Evolutionary conservation across 64 coral and sea anemone genomes (phyloP).

Genomic region (Platygyra sinensis): DNA sequence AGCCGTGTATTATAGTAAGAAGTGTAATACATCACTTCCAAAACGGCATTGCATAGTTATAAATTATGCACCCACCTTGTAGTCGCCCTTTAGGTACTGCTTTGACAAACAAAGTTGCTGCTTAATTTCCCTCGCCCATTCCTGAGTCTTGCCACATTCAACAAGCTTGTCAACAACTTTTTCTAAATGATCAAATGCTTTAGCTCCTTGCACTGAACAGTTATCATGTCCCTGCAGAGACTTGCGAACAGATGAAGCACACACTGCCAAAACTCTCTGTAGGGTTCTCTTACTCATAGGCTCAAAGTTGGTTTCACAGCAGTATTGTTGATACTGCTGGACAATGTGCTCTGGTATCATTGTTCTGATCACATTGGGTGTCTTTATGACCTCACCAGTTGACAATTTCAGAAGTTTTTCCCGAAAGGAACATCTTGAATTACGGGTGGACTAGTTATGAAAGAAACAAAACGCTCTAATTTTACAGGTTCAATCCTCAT

Average conservation of each 20-base stretch:
- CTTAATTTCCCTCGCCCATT: no score
- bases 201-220: constrained; percentile 11
- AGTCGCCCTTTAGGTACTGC: no score
- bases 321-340: constrained; percentile 9
- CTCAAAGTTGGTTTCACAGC: background rate
- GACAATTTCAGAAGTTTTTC: constrained; percentile 7
- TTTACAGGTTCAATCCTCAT: constrained; percentile 52
- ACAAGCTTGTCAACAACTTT: no score
- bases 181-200: no score
- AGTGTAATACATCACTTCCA: no score
- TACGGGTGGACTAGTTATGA: constrained; percentile 73
- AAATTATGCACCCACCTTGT: no score
- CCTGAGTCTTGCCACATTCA: no score
- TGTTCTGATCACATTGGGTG: constrained; percentile 38
- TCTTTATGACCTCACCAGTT: background rate
- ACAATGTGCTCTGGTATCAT: constrained; percentile 11
- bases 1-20: no score
- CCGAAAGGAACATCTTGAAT: constrained; percentile 71
- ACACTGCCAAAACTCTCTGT: background rate
- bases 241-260: constrained; percentile 16
- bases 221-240: constrained; percentile 26
- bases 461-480: constrained; percentile 73
- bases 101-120: no score
- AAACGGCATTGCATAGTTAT: no score
- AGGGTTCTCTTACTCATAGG: constrained; percentile 1